Conservation (phyloP, 2,113 vertebrate genomes). For the Xiphophorus hellerii region DNA sequence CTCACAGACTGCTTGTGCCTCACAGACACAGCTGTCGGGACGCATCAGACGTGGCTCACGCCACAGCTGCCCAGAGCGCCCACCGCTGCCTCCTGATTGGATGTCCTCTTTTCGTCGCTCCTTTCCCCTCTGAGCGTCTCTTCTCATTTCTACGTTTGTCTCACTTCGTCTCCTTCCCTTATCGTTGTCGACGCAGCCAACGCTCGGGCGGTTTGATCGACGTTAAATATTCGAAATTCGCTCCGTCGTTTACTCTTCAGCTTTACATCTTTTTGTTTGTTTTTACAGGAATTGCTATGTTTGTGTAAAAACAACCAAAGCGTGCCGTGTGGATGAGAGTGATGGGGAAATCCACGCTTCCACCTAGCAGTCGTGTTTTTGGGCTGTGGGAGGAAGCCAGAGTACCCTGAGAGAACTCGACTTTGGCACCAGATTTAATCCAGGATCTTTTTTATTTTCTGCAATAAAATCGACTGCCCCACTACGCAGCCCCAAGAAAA, state of each 20-base stretch:
- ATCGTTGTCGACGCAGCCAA: neutral
- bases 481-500: neutral
- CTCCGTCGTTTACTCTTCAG: neutral
- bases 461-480: neutral
- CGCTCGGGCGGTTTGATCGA: slow-evolving; percentile 15
- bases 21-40: slow-evolving; percentile 69
- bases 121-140: slow-evolving; percentile 35
- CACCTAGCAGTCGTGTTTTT: neutral
- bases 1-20: slow-evolving; percentile 20
- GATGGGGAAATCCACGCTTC: no score
- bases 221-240: slow-evolving; percentile 62
- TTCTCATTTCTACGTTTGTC: slow-evolving; percentile 30
- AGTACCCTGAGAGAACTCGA: neutral
- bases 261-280: no score
- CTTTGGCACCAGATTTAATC: neutral
- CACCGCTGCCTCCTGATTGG: slow-evolving; percentile 42
- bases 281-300: neutral
- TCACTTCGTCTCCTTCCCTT: slow-evolving; percentile 1
- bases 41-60: slow-evolving; percentile 59
- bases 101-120: slow-evolving; percentile 42
- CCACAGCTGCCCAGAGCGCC: slow-evolving; percentile 41
- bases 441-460: neutral
- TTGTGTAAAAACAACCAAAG: neutral
- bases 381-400: neutral
- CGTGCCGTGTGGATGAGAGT: neutral